These are phyloP conservation scores for Busseola fusca DNA, from an alignment of 2,888 invertebrate species.

Conservation along the genomic window DNA sequence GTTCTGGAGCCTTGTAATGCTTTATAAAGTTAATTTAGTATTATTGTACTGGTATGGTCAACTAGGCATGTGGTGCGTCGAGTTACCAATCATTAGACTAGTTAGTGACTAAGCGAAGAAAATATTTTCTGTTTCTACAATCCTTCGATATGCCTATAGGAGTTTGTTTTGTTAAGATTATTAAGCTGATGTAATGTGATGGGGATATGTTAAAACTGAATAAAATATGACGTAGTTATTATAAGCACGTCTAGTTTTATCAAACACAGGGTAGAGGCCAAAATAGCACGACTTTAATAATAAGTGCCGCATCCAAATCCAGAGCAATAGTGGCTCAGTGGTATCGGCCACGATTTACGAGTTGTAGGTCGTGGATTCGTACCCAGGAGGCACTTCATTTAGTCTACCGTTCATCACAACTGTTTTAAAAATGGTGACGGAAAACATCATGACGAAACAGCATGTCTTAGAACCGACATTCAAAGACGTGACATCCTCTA, in stretches of 20 bases:
- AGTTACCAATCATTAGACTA: constrained; percentile 38
- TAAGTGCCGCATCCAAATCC: no score
- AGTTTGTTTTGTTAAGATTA: neutral
- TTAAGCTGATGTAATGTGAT: constrained; percentile 7
- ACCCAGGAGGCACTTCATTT: no score
- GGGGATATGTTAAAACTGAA: neutral
- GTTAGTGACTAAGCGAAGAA: constrained; percentile 51
- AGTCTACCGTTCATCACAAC: no score
- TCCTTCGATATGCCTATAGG: constrained; percentile 10
- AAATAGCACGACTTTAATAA: neutral
- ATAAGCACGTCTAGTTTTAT: constrained; percentile 14
- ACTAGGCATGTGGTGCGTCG: constrained; percentile 44
- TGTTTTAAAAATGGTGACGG: no score
- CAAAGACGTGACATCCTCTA: no score
- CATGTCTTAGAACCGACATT: no score
- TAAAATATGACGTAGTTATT: constrained; percentile 1
- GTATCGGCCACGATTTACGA: no score
- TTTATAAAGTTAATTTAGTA: constrained; percentile 67
- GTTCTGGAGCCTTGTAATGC: constrained; percentile 66
- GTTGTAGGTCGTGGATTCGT: no score
- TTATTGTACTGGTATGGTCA: constrained; percentile 64
- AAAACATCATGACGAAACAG: no score
- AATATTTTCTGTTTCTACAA: constrained; percentile 31
- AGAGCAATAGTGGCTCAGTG: no score
- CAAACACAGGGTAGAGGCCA: neutral